Base-by-base conservation (phyloP, 2,113 vertebrate species). In the Alaudala cheleensis region DNA sequence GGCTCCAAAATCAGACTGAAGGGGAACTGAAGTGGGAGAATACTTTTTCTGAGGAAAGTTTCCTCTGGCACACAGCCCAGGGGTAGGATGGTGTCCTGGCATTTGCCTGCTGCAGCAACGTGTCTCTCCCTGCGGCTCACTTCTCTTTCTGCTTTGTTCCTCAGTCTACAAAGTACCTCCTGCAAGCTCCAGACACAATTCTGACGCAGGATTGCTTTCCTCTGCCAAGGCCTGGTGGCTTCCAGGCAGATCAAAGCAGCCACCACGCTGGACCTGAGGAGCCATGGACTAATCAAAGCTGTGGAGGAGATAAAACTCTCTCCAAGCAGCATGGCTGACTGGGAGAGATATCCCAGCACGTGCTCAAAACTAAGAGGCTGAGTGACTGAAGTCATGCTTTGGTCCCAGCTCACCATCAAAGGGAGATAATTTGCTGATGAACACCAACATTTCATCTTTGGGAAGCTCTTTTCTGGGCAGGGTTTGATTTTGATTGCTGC, bases 241-340 rank as follows among this genome's bases (percentile, higher is more conserved):
- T 92, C 61, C 81, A 91, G 66, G 74, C 70, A 90, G 93, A 92
- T 92, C 87, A 95, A 96, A 94, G 88, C 67, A 76, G 29, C 45
- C 82, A 86, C 16, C n/a, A 65, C 5, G 0, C 34, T 33, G 57
- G 37, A 54, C 47, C 74, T 25, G 60, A 88, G 72, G 33, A 86
- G 79, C 66, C 0, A 4, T 45, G 74, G 86, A 62, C 62, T 65
- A 66, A 90, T 93, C 71, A 88, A 78, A 92, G 83, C 77, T 67
- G 64, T 25, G 51, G 42, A 39, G 26, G 60, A 92, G 93, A 93
- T 89, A 91, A 54, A 64, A 78, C 34, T 26, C 57, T 67, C 47
- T 86, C 80, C 56, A 34, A 14, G 49, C 49, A 88, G 82, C 11
- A 54, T 33, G 31, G 61, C 73, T 89, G 69, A 67, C 78, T 26